phyloP scores from a whole-genome alignment of 2,797 vertebrate genomes.

The Lutjanus campechanus region DNA sequence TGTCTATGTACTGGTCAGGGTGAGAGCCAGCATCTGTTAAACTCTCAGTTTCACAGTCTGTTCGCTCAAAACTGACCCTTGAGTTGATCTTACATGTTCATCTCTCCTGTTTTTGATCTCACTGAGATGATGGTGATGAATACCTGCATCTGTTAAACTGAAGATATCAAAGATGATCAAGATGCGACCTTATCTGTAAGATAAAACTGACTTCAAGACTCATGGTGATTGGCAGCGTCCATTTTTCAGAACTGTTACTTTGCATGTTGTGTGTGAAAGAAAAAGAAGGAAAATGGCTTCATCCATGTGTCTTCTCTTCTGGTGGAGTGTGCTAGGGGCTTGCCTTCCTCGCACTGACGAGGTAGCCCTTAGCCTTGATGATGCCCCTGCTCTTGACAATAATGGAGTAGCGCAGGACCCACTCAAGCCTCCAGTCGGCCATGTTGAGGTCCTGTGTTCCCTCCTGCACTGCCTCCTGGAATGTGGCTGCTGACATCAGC shows the following conservation, averaged over 20 bases:
- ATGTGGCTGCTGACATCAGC: conserved; percentile 92
- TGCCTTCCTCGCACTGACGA: conserved; percentile 92
- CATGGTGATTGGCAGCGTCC: conserved; percentile 34
- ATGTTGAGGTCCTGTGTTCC: conserved; percentile 86
- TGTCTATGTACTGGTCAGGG: conserved; percentile 12
- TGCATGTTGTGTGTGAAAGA: conserved; percentile 40
- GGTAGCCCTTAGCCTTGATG: conserved; percentile 99
- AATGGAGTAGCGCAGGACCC: conserved; percentile 98
- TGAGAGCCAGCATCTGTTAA: conserved; percentile 14
- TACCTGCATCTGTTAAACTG: conserved; percentile 28
- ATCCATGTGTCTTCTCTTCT: conserved; percentile 42
- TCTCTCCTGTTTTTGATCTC: conserved; percentile 28
- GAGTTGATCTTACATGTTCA: conserved; percentile 13
- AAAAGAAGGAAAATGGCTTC: conserved; percentile 68
- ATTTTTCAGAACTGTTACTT: conserved; percentile 35
- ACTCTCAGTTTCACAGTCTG: conserved; percentile 4
- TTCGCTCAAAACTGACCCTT: not conserved
- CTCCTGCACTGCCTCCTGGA: conserved; percentile 90
- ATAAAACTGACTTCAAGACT: conserved; percentile 45
- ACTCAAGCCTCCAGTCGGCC: conserved; percentile 92
- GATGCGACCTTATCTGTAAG: conserved; percentile 32
- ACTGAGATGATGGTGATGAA: conserved; percentile 35
- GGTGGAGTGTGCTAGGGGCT: conserved; percentile 69
- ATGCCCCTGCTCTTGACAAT: conserved; percentile 99
- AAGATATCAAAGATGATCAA: conserved; percentile 29